Evolutionary conservation across 1,140 invertebrate genomes (phyloP).

Genomic region (Acromyrmex charruanus): DNA sequence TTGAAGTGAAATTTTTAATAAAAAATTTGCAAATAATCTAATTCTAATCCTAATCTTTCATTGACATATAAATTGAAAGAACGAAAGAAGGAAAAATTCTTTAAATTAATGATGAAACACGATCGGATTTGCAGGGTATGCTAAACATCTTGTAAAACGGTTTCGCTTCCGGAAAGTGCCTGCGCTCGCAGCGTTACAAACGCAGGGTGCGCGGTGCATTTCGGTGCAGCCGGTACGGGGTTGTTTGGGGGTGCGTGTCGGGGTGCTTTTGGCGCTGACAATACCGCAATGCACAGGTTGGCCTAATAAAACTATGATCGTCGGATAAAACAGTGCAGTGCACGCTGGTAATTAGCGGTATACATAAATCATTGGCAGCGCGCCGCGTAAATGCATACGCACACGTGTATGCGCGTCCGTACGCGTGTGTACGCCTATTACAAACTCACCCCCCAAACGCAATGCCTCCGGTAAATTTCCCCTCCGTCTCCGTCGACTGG

Average conservation of each 20-base stretch:
- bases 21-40: background rate
- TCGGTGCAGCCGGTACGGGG: constrained; percentile 66
- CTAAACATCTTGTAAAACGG: background rate
- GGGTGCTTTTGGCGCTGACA: constrained; percentile 80
- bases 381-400: constrained; percentile 83
- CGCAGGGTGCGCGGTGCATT: constrained; percentile 55
- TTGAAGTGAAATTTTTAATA: background rate
- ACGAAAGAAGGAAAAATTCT: background rate
- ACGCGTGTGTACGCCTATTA: constrained; percentile 45
- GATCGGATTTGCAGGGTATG: background rate
- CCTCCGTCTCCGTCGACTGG: constrained; percentile 2
- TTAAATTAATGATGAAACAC: background rate
- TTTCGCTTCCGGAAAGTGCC: background rate
- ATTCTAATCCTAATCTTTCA: background rate
- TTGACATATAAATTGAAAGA: background rate
- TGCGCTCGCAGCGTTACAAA: background rate
- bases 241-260: constrained; percentile 55
- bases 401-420: constrained; percentile 32
- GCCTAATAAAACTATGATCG: constrained; percentile 85
- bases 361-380: constrained; percentile 86
- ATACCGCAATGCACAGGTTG: constrained; percentile 83
- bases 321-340: constrained; percentile 84
- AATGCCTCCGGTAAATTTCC: constrained; percentile 41
- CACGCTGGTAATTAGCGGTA: constrained; percentile 86
- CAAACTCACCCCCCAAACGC: constrained; percentile 28